These are phyloP conservation scores for Notodonta dromedarius DNA, from an alignment of 2,888 invertebrate genomes.

Conservation along the genomic window DNA sequence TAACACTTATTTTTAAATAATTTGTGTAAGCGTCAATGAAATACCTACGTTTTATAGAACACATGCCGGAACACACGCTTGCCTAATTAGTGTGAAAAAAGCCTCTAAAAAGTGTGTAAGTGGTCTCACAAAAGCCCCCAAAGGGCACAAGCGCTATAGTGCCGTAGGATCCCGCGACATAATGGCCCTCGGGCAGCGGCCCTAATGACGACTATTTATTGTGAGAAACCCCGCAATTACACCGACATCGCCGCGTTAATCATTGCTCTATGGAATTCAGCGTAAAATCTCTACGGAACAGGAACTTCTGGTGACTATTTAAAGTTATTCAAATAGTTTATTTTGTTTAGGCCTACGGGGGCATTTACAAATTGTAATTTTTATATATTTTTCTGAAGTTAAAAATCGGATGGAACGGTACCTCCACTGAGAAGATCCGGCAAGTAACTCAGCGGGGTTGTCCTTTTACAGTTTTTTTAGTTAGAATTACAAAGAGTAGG, in stretches of 20 bases:
- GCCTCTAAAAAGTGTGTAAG: slow-evolving; percentile 48
- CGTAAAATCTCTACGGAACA: background rate
- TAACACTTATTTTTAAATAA: no score
- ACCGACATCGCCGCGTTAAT: slow-evolving; percentile 3
- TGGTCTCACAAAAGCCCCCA: slow-evolving; percentile 43
- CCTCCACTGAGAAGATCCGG: no score
- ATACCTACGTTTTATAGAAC: slow-evolving; percentile 6
- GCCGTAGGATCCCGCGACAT: slow-evolving; percentile 34
- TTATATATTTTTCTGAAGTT: no score
- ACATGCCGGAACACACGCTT: slow-evolving; percentile 34
- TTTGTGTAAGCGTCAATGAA: background rate
- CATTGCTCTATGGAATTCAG: slow-evolving; percentile 3
- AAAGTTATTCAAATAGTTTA: background rate
- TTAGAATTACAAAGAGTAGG: no score
- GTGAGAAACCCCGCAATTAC: slow-evolving; percentile 34
- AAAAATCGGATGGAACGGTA: no score
- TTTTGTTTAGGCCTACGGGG: no score
- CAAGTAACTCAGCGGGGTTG: no score
- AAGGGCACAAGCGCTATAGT: slow-evolving; percentile 34
- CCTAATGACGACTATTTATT: slow-evolving; percentile 66
- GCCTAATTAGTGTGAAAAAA: slow-evolving; percentile 65
- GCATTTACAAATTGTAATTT: no score
- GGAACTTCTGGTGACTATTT: background rate
- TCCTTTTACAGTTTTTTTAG: no score
- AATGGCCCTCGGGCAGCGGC: slow-evolving; percentile 48